Conservation (phyloP, 2,797 vertebrate species). For the Chiroxiphia lanceolata region DNA sequence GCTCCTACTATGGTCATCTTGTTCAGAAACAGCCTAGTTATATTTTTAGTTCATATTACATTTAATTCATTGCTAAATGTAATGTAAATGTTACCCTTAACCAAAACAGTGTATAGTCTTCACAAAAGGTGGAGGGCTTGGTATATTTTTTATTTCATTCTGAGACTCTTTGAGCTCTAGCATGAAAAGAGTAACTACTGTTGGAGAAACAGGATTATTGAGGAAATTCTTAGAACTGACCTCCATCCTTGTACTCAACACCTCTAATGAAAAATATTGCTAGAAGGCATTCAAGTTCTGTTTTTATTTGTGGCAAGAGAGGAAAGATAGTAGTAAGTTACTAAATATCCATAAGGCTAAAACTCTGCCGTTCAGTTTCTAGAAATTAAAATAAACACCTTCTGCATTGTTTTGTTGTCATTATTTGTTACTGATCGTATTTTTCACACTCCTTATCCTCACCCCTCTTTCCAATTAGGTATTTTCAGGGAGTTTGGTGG, state of each 20-base stretch:
- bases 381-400: not conserved
- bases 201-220: not conserved
- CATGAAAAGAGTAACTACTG: not conserved
- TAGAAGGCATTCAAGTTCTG: not conserved
- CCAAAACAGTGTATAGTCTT: not conserved
- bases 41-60: not conserved
- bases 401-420: not conserved
- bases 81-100: not conserved
- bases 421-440: not conserved
- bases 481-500: conserved; percentile 97
- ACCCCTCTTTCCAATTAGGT: conserved; percentile 64
- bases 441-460: not conserved
- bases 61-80: not conserved
- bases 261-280: not conserved
- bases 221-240: not conserved
- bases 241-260: not conserved
- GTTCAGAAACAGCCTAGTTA: not conserved
- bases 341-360: not conserved
- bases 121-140: not conserved
- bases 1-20: not conserved
- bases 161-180: not conserved
- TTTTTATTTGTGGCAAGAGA: not conserved
- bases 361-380: not conserved
- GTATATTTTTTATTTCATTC: not conserved
- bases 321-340: not conserved